Base-by-base conservation (phyloP, 2,797 vertebrate species). In the Gymnoscopelus braueri region DNA sequence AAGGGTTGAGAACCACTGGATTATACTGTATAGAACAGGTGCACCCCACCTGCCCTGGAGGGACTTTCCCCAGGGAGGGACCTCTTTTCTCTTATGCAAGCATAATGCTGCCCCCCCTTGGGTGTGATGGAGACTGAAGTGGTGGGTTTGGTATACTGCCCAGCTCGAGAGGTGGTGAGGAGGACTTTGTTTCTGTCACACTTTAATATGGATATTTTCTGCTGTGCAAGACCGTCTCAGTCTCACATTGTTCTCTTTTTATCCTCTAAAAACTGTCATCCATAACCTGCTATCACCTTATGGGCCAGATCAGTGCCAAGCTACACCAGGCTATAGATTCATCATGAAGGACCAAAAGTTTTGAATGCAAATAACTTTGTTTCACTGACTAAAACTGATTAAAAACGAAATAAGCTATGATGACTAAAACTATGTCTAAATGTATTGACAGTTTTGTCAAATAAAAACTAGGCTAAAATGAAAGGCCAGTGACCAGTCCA, bases 151-250 rank as follows among this genome's bases (percentile, higher is more conserved):
- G 76, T 63, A 69, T n/a, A n/a, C 13, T 74, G 66, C 71, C 69
- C 63, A 14, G 39, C 59, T 55, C 9, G 24, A 49, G 58, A 14
- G 48, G 32, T n/a, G 14, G 24, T 3, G 24, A 63, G 51, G 55
- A 3, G 51, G 55, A 3, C 55, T 58, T 59, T 62, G 53, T 58
- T 35, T 63, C 50, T 61, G 51, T 70, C 69, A 63, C 50, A 13
- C 48, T 47, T 15, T 50, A 49, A 23, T 61, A 63, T 68, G 29
- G 68, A 63, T 71, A 67, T 71, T 59, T 19, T 52, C 11, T 44
- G 55, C 63, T 19, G 73, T 24, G 49, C 67, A 66, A 60, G 65
- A 66, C 60, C 70, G 70, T 55, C 52, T 60, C 32, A 75, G 70
- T 55, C 52, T 60, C 32, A 70, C 66, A 52, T 57, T 66, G 63